phyloP scores from a whole-genome alignment of 2,113 vertebrate genomes.

The Nymphicus hollandicus region DNA sequence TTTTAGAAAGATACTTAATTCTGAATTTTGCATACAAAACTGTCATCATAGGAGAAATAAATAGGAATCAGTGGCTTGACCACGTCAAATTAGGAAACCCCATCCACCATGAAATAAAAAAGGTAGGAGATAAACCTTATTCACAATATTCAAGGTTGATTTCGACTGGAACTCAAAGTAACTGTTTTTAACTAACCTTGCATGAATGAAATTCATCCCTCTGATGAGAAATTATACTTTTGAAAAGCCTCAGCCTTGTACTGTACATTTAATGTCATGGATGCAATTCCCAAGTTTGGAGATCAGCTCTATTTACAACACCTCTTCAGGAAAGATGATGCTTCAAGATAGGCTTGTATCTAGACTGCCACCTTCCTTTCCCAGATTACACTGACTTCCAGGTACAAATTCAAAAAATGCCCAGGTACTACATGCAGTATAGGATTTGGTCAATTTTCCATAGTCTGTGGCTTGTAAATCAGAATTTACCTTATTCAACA shows the following conservation, averaged over 20 bases:
- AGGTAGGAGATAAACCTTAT: fast-evolving
- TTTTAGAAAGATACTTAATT: not conserved
- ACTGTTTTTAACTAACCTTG: not conserved
- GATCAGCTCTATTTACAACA: not conserved
- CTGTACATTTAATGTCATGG: not conserved
- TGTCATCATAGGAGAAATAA: not conserved
- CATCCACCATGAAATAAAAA: not conserved
- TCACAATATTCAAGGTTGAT: not conserved
- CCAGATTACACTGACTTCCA: not conserved
- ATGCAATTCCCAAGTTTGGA: not conserved
- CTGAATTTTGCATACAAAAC: not conserved
- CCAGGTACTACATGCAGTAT: not conserved
- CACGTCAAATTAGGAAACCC: not conserved
- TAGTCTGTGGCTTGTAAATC: not conserved
- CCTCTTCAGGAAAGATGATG: not conserved
- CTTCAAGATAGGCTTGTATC: not conserved
- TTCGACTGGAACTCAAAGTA: not conserved
- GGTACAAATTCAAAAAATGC: not conserved
- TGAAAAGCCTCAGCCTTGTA: not conserved
- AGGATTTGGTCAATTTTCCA: not conserved
- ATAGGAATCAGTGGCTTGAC: not conserved
- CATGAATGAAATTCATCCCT: not conserved
- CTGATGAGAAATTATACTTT: not conserved
- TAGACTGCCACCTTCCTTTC: not conserved
- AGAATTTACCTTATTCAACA: not conserved